These are phyloP conservation scores for Oscheius sp. DNA, from an alignment of 2,888 invertebrate genomes.

Conservation along the genomic window DNA sequence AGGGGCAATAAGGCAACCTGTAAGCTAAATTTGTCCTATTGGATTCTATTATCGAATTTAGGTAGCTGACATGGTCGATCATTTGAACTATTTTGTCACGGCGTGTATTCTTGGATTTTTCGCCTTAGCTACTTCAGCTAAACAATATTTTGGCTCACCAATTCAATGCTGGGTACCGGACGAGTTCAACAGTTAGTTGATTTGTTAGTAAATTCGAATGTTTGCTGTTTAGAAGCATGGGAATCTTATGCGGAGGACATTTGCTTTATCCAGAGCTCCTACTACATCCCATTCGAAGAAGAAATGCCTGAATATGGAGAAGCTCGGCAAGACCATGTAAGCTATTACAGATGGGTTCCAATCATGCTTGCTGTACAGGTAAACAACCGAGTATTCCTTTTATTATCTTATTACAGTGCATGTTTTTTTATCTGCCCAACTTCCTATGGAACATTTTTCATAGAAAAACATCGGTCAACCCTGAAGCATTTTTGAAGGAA, in stretches of 20 bases:
- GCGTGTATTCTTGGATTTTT: conserved; percentile 74
- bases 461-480: conserved; percentile 58
- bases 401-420: conserved; percentile 43
- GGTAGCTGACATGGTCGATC: conserved; percentile 75
- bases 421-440: conserved; percentile 74
- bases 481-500: conserved; percentile 40
- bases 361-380: conserved; percentile 72
- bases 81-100: conserved; percentile 75
- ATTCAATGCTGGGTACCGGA: conserved; percentile 75
- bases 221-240: conserved; percentile 53
- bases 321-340: conserved; percentile 55
- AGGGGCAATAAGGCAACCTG: conserved; percentile 55
- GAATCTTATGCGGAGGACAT: conserved; percentile 59
- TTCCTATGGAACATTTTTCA: conserved; percentile 73
- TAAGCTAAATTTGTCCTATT: conserved; percentile 9
- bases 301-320: conserved; percentile 21
- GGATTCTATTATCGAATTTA: conserved; percentile 3
- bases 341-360: conserved; percentile 67
- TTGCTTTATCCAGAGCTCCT: conserved; percentile 66
- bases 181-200: conserved; percentile 42
- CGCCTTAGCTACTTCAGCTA: conserved; percentile 75
- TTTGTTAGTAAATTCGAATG: background rate
- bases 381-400: no score
- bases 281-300: conserved; percentile 62
- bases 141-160: conserved; percentile 76